These are phyloP conservation scores for Agonopterix arenella DNA, from an alignment of 2,888 invertebrate species.

Conservation along the genomic window DNA sequence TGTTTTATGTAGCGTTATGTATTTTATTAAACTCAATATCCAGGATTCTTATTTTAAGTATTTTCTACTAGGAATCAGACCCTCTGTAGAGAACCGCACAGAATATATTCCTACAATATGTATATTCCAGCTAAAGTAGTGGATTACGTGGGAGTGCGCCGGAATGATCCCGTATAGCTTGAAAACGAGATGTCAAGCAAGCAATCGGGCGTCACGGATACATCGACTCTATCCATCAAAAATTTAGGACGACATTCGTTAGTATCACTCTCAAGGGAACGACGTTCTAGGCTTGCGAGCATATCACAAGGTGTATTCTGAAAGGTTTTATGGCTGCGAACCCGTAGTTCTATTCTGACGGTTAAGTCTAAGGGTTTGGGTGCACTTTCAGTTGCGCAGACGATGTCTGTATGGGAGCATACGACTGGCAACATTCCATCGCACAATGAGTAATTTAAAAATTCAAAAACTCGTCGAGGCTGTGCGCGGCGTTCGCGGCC, in stretches of 20 bases:
- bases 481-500: conserved; percentile 60
- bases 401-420: conserved; percentile 33
- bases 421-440: conserved; percentile 66
- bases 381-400: conserved; percentile 48
- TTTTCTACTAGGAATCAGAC: no score
- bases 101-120: no score
- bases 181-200: conserved; percentile 44
- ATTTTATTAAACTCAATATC: no score
- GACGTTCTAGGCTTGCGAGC: conserved; percentile 62
- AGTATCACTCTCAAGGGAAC: conserved; percentile 59
- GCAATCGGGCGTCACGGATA: conserved; percentile 43
- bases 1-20: no score
- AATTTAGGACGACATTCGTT: conserved; percentile 71
- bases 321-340: conserved; percentile 32
- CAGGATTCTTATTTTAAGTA: no score
- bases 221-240: conserved; percentile 68
- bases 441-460: conserved; percentile 78
- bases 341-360: conserved; percentile 42
- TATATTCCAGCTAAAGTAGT: conserved; percentile 11
- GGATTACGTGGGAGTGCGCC: conserved; percentile 55
- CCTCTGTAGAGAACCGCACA: no score
- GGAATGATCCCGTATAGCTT: conserved; percentile 42
- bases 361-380: conserved; percentile 49
- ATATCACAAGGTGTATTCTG: conserved; percentile 28
- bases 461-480: conserved; percentile 76